phyloP scores from a whole-genome alignment of 2,888 invertebrate genomes.

The Aethes cnicana region DNA sequence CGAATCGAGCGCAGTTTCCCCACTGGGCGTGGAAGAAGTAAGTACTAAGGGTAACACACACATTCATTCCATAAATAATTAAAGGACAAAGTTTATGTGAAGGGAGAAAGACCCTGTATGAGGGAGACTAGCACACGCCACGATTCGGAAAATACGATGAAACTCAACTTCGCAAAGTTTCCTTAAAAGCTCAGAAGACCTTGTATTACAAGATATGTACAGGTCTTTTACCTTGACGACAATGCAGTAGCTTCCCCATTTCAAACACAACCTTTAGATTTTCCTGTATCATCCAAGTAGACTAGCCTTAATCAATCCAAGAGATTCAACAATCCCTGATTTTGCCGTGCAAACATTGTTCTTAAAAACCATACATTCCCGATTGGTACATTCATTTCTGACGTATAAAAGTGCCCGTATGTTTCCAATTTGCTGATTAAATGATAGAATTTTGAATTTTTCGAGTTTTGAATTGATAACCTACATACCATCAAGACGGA shows the following conservation, averaged over 20 bases:
- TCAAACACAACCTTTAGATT: neutral
- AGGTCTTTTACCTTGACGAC: slow-evolving; percentile 13
- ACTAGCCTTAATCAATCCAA: no score
- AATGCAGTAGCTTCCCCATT: slow-evolving; percentile 4
- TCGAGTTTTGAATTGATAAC: no score
- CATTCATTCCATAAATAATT: slow-evolving; percentile 78
- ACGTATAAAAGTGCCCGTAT: no score
- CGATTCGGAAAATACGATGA: slow-evolving; percentile 46
- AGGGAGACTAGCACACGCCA: slow-evolving; percentile 69
- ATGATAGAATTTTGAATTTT: no score
- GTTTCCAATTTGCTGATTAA: no score
- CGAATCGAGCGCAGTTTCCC: slow-evolving; percentile 15
- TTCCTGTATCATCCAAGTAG: no score
- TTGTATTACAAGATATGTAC: slow-evolving; percentile 25
- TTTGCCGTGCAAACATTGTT: no score
- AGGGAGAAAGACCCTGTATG: slow-evolving; percentile 58
- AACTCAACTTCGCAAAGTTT: slow-evolving; percentile 2
- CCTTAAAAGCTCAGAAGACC: slow-evolving; percentile 16
- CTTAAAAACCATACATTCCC: no score
- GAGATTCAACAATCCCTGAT: no score
- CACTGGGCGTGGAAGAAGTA: slow-evolving; percentile 14
- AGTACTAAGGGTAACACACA: slow-evolving; percentile 46
- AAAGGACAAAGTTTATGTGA: slow-evolving; percentile 63
- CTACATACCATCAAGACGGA: no score
- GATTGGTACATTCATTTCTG: no score